These are phyloP conservation scores for Drosophila buzzatii DNA, from an alignment of 2,888 invertebrate species.

Conservation along the genomic window DNA sequence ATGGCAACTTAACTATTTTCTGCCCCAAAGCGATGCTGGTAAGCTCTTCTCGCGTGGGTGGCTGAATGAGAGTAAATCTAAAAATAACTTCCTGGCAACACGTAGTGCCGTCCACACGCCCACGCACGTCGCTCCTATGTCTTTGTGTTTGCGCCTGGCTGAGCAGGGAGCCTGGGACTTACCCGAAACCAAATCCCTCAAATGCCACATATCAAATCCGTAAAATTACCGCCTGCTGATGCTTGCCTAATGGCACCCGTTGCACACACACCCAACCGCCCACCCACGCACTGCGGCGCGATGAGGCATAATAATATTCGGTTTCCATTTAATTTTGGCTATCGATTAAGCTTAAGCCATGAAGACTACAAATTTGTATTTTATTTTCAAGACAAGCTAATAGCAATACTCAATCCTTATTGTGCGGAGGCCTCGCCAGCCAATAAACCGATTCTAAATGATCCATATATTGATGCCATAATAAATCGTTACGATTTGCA, in stretches of 20 bases:
- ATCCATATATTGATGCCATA: constrained; percentile 51
- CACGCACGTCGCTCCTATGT: constrained; percentile 2
- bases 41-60: constrained; percentile 39
- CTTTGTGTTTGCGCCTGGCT: constrained; percentile 50
- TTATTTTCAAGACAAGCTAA: constrained; percentile 60
- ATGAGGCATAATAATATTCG: constrained; percentile 66
- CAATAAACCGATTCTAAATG: constrained; percentile 31
- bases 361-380: constrained; percentile 64
- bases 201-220: constrained; percentile 42
- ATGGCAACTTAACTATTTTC: constrained; percentile 62
- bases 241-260: constrained; percentile 51
- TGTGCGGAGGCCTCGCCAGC: constrained; percentile 10
- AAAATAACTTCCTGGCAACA: constrained; percentile 58
- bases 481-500: constrained; percentile 52
- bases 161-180: constrained; percentile 35
- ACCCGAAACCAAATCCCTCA: constrained; percentile 41
- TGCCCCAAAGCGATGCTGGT: constrained; percentile 60
- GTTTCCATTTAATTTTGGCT: constrained; percentile 53
- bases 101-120: constrained; percentile 33
- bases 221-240: constrained; percentile 59
- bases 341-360: constrained; percentile 54
- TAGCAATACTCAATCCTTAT: constrained; percentile 33
- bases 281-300: constrained; percentile 22
- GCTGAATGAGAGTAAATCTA: constrained; percentile 55
- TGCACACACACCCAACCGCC: constrained; percentile 7